phyloP scores from a whole-genome alignment of 2,113 vertebrate genomes.

The Trochalopteron elliotii region DNA sequence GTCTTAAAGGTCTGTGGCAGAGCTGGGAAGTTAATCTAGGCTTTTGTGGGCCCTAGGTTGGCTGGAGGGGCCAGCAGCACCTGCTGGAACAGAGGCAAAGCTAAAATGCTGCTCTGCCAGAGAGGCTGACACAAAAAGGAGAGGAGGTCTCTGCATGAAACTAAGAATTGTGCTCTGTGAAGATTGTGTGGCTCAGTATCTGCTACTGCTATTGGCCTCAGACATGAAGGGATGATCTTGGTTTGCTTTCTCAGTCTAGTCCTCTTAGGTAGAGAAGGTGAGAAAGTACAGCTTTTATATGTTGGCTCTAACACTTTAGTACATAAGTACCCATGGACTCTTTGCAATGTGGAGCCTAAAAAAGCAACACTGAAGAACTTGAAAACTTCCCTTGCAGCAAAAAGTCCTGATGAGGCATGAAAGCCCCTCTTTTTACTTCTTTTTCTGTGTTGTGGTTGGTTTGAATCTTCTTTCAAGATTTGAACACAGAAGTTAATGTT shows the following conservation, averaged over 20 bases:
- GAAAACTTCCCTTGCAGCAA: not conserved
- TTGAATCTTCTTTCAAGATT: constrained; percentile 27
- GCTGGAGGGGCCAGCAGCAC: not conserved
- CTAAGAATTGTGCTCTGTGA: not conserved
- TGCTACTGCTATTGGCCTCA: not conserved
- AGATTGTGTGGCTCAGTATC: not conserved
- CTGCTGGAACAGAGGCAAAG: not conserved
- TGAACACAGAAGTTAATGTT: not conserved
- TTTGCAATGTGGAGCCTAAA: not conserved
- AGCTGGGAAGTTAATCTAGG: not conserved
- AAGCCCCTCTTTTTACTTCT: not conserved
- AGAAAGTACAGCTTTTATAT: not conserved
- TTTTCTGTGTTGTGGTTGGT: not conserved
- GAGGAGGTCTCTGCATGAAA: not conserved
- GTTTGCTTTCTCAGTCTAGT: not conserved
- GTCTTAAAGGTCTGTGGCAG: not conserved
- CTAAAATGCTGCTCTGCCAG: not conserved
- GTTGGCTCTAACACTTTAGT: not conserved
- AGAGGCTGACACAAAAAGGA: not conserved
- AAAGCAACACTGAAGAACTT: not conserved
- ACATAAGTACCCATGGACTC: not conserved
- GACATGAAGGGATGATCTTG: not conserved
- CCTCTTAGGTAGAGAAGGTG: not conserved
- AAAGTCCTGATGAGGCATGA: not conserved
- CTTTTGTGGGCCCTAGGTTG: not conserved